Evolutionary conservation across 2,888 invertebrate genomes (phyloP).

Genomic region (Calephelis perditalis): DNA sequence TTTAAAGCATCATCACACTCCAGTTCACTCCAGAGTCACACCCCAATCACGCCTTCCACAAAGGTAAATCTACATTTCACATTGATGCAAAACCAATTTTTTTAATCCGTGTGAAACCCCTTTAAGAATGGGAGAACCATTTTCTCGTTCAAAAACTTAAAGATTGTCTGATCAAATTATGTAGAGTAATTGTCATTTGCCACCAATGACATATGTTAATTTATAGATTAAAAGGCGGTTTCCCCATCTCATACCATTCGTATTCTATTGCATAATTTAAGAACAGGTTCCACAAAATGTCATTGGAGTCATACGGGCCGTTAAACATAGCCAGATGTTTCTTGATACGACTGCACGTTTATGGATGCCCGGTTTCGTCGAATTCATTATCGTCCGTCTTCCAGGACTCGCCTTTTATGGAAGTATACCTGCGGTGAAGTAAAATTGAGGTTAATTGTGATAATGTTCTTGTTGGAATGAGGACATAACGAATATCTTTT

Average conservation of each 20-base stretch:
- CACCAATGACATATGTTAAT: too few species aligned
- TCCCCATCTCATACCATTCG: conserved; percentile 42
- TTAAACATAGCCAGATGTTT: conserved; percentile 54
- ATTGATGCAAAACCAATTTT: too few species aligned
- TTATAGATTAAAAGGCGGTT: not conserved
- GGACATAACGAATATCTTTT: conserved; percentile 4
- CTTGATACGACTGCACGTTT: conserved; percentile 49
- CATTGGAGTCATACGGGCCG: conserved; percentile 50
- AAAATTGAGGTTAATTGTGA: conserved; percentile 42
- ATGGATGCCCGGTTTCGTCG: conserved; percentile 46
- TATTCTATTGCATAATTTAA: conserved; percentile 66
- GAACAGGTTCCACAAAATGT: conserved; percentile 62
- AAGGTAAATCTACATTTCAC: too few species aligned
- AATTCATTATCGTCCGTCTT: conserved; percentile 46
- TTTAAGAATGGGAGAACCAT: too few species aligned
- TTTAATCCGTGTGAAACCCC: too few species aligned
- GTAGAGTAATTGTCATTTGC: too few species aligned
- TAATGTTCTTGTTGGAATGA: conserved; percentile 18
- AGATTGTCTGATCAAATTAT: too few species aligned
- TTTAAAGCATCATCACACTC: too few species aligned
- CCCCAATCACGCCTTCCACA: too few species aligned
- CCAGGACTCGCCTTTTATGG: conserved; percentile 43
- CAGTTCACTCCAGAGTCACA: too few species aligned
- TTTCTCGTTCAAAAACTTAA: too few species aligned
- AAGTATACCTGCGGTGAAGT: conserved; percentile 33